A percentile compares a stretch with the other conserved stretches of the same genome.
Evolutionary conservation across 2,113 vertebrate species (phyloP).

Genomic region (Parotia lawesii): DNA sequence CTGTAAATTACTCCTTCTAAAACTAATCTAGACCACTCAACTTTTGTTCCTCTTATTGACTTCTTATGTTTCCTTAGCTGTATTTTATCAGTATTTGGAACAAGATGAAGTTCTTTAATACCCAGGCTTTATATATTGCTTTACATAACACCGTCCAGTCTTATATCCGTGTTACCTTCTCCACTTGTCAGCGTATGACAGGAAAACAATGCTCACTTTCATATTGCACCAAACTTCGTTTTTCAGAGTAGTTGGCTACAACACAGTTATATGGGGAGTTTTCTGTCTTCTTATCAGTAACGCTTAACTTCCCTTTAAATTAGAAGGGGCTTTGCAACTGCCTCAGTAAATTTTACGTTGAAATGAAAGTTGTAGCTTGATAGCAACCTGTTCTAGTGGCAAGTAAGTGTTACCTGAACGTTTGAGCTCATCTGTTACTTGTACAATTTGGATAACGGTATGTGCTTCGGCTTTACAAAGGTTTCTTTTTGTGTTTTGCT

Average conservation of each 20-base stretch:
- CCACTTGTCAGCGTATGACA: neutral
- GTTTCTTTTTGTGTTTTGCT: slow-evolving; percentile 64
- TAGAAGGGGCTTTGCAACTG: neutral
- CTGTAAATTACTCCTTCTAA: neutral
- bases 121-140: neutral
- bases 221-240: neutral
- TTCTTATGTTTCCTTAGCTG: neutral
- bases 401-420: neutral
- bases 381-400: neutral
- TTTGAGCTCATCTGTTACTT: slow-evolving; percentile 31
- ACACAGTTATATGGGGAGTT: neutral
- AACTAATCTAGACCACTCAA: neutral
- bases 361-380: neutral
- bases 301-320: neutral
- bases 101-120: neutral
- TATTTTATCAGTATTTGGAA: neutral
- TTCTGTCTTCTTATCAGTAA: neutral
- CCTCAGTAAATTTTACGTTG: neutral
- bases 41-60: neutral
- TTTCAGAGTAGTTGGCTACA: neutral
- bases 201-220: neutral
- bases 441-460: neutral
- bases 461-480: slow-evolving; percentile 57
- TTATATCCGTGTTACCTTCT: neutral
- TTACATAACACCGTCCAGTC: neutral